Evolutionary conservation across 2,888 invertebrate species (phyloP).

Genomic region (Trissonchulus sp.): DNA sequence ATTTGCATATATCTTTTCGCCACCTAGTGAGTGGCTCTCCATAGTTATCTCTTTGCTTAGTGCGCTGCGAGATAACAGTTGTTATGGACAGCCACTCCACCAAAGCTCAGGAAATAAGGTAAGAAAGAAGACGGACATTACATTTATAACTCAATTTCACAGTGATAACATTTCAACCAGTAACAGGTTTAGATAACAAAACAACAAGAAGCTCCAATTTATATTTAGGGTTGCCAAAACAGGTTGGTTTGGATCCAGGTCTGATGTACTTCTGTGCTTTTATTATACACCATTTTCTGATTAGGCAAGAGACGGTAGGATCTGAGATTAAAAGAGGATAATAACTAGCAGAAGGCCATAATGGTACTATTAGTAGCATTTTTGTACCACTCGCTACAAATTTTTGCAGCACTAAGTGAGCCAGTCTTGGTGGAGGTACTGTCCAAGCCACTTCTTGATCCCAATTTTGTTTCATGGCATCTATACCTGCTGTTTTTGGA

Average conservation of each 20-base stretch:
- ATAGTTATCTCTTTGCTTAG: no score
- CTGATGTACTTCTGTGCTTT: neutral
- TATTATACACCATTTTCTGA: neutral
- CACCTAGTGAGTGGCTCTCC: no score
- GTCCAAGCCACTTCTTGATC: neutral
- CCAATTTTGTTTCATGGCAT: neutral
- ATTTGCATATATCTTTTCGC: no score
- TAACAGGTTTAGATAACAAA: neutral
- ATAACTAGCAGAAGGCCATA: neutral
- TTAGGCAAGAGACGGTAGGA: neutral
- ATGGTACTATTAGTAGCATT: neutral
- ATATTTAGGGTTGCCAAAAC: neutral
- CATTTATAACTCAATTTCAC: no score
- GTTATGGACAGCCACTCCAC: no score
- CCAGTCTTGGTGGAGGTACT: neutral
- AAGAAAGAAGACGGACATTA: no score
- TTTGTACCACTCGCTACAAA: neutral
- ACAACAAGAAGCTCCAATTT: neutral
- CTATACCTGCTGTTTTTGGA: neutral
- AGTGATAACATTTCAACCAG: no score
- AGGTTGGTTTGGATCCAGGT: neutral
- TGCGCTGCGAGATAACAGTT: no score
- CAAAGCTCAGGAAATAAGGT: no score
- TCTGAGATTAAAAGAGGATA: neutral
- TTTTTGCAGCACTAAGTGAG: neutral